These are phyloP conservation scores for Emberiza fucata DNA, from an alignment of 2,113 vertebrate genomes.

Conservation along the genomic window DNA sequence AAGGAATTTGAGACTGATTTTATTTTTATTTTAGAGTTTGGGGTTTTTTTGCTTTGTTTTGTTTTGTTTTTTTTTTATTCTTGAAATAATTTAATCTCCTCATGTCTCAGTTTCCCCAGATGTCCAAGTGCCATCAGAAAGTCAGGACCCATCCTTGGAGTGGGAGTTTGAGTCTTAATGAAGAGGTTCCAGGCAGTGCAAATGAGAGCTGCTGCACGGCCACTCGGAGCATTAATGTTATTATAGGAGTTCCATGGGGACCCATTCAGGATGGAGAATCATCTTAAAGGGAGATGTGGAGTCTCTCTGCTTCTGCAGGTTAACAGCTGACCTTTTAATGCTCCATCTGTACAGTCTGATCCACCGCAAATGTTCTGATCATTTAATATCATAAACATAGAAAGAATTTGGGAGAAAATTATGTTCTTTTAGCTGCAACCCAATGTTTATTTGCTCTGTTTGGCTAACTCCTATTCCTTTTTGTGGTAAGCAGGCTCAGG, in stretches of 20 bases:
- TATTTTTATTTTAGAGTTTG: background rate
- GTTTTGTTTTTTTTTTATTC: background rate
- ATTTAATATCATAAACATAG: slow-evolving; percentile 10
- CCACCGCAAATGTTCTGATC: slow-evolving; percentile 1
- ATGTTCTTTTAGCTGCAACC: background rate
- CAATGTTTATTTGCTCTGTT: background rate
- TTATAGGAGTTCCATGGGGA: background rate
- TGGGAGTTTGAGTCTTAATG: background rate
- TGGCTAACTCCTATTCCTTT: background rate
- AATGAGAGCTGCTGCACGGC: background rate
- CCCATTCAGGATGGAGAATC: background rate
- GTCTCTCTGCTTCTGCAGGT: background rate
- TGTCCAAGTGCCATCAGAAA: background rate
- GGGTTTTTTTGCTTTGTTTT: too few species aligned
- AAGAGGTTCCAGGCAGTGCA: background rate
- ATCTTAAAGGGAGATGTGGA: slow-evolving; percentile 46
- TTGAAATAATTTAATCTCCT: background rate
- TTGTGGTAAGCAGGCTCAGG: background rate
- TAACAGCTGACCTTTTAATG: slow-evolving; percentile 50
- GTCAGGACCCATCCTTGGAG: background rate
- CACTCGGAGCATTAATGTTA: background rate
- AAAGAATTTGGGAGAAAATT: background rate
- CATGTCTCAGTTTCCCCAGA: background rate
- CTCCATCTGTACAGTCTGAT: background rate
- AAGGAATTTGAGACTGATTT: background rate